phyloP scores from a whole-genome alignment of 2,888 invertebrate genomes.

The Mesorhabditis sp. region DNA sequence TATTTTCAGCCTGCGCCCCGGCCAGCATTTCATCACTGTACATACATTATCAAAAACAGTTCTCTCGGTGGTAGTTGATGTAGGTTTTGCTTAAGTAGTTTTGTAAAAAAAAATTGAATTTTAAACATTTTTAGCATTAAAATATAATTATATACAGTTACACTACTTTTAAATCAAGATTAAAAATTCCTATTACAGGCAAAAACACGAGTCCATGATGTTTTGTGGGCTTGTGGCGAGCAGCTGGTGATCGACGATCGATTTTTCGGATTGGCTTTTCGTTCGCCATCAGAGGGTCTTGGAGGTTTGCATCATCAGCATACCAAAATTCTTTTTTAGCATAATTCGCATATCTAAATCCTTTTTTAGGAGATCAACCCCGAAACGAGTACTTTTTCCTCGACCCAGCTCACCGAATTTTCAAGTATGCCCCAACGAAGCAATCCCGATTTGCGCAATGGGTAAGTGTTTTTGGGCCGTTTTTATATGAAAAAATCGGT shows the following conservation, averaged over 20 bases:
- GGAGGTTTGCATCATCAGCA: slow-evolving; percentile 14
- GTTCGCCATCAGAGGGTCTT: slow-evolving; percentile 41
- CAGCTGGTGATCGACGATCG: slow-evolving; percentile 41
- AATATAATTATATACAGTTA: not conserved
- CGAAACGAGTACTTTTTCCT: slow-evolving; percentile 49
- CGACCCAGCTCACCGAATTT: slow-evolving; percentile 41
- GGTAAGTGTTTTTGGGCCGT: slow-evolving; percentile 21
- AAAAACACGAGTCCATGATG: slow-evolving; percentile 43
- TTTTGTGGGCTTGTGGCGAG: slow-evolving; percentile 44
- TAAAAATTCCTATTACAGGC: slow-evolving; percentile 22
- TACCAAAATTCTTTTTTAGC: slow-evolving; percentile 2
- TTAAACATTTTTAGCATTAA: slow-evolving; percentile 9
- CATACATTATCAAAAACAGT: slow-evolving; percentile 40
- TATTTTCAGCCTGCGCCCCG: slow-evolving; percentile 24
- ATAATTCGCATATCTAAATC: not conserved
- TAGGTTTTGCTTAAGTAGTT: slow-evolving; percentile 15
- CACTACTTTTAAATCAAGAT: not conserved
- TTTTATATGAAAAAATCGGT: too few relatives aligned
- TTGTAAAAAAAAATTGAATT: slow-evolving; percentile 8
- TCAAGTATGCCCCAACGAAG: slow-evolving; percentile 43
- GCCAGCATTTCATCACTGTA: slow-evolving; percentile 35
- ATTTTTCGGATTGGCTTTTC: slow-evolving; percentile 42
- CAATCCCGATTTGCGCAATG: slow-evolving; percentile 39
- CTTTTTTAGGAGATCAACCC: slow-evolving; percentile 32
- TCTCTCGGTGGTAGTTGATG: slow-evolving; percentile 33